Evolutionary conservation across 2,888 invertebrate genomes (phyloP).

Genomic region (Temnothorax ravouxi): DNA sequence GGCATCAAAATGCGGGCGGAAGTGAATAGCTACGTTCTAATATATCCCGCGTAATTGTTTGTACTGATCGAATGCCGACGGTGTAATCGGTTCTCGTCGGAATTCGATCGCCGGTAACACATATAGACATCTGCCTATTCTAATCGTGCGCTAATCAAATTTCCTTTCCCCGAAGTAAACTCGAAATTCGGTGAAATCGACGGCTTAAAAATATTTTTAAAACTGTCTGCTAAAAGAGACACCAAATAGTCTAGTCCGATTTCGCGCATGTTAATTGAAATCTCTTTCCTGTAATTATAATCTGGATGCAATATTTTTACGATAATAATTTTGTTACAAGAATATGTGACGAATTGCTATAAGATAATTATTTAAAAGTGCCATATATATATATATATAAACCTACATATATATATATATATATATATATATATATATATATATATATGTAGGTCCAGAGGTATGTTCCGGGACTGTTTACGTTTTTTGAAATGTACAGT

Average conservation of each 20-base stretch:
- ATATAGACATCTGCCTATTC: constrained; percentile 16
- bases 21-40: constrained; percentile 36
- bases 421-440: too few species aligned
- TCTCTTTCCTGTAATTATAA: constrained; percentile 8
- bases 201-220: background rate
- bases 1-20: constrained; percentile 50
- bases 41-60: constrained; percentile 43
- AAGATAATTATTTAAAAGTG: constrained; percentile 2
- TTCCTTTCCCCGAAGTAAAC: constrained; percentile 6
- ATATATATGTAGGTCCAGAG: too few species aligned
- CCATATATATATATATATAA: too few species aligned
- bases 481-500: too few species aligned
- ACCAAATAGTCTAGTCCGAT: background rate
- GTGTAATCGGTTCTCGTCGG: constrained; percentile 15
- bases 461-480: too few species aligned
- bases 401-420: too few species aligned
- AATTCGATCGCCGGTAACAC: constrained; percentile 22
- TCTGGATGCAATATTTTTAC: background rate
- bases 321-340: constrained; percentile 12
- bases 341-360: background rate
- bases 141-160: constrained; percentile 37
- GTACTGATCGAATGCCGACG: constrained; percentile 34
- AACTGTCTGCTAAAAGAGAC: background rate
- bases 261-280: background rate
- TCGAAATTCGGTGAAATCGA: background rate